Percentiles rank a stretch among this genome's conserved stretches.
phyloP scores from a whole-genome alignment of 2,113 vertebrate species.

The Amblyornis subalaris region DNA sequence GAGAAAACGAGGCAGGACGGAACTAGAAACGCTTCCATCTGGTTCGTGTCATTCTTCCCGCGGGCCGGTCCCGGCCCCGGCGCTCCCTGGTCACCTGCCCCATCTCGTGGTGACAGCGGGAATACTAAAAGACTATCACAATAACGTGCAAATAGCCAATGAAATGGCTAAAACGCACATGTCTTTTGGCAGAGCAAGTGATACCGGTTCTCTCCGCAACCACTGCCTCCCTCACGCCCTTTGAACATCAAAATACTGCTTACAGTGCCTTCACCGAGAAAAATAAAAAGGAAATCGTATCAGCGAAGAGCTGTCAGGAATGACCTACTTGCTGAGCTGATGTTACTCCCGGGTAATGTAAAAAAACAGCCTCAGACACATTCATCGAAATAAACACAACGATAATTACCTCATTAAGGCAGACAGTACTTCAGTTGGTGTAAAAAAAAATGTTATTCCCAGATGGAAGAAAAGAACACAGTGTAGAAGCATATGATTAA shows the following conservation, averaged over 20 bases:
- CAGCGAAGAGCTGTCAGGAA: not conserved
- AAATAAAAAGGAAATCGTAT: not conserved
- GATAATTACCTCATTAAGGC: not conserved
- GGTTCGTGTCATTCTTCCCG: rapidly evolving
- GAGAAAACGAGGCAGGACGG: not conserved
- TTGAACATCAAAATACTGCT: not conserved
- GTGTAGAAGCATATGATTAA: not conserved
- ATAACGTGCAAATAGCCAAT: rapidly evolving
- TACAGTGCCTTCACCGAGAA: not conserved
- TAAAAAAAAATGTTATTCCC: not conserved
- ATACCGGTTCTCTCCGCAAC: not conserved
- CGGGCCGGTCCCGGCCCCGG: rapidly evolving
- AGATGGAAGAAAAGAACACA: not conserved
- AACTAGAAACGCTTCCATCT: not conserved
- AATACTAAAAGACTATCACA: not conserved
- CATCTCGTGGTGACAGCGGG: slow-evolving; percentile 3
- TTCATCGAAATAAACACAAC: not conserved
- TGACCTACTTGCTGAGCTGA: not conserved
- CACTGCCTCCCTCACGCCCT: rapidly evolving
- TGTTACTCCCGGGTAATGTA: not conserved
- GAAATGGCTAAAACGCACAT: rapidly evolving
- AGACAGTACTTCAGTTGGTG: not conserved
- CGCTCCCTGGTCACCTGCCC: not conserved
- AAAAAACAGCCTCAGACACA: not conserved
- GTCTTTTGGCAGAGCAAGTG: not conserved